A percentile compares a stretch with the other conserved stretches of the same genome.
phyloP scores from a whole-genome alignment of 1,140 invertebrate species.

The Drosophila bocqueti region DNA sequence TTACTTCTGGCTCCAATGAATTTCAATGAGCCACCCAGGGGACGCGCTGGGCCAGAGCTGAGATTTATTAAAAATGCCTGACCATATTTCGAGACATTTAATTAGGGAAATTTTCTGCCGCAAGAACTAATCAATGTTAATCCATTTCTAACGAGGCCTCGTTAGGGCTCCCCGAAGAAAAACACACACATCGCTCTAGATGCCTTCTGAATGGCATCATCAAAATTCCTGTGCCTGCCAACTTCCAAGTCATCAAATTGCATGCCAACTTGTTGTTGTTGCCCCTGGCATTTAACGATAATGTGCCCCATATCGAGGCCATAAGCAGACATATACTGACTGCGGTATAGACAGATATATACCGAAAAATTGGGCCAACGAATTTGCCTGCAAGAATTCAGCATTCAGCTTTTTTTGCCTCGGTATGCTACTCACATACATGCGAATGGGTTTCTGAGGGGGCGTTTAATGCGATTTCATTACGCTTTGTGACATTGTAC shows the following conservation, averaged over 20 bases:
- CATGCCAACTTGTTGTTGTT: conserved; percentile 62
- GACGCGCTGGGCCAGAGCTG: neutral
- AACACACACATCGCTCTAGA: conserved; percentile 20
- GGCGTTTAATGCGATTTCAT: conserved; percentile 62
- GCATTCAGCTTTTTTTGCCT: conserved; percentile 23
- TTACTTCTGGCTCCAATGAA: conserved; percentile 33
- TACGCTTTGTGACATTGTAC: conserved; percentile 38
- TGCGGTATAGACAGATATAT: conserved; percentile 19
- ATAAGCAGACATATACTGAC: conserved; percentile 62
- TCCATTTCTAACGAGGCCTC: conserved; percentile 78
- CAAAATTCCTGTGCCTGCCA: conserved; percentile 55
- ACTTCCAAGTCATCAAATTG: conserved; percentile 76
- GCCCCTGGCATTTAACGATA: conserved; percentile 68
- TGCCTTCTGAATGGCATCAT: conserved; percentile 59
- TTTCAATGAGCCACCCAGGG: conserved; percentile 33
- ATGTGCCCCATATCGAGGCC: conserved; percentile 73
- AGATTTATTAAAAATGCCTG: conserved; percentile 57
- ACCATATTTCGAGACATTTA: conserved; percentile 40
- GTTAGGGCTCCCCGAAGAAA: conserved; percentile 40
- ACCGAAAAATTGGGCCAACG: conserved; percentile 32
- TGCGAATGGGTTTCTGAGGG: conserved; percentile 16
- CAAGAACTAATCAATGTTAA: conserved; percentile 77
- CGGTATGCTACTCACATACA: conserved; percentile 16
- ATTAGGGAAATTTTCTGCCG: conserved; percentile 37
- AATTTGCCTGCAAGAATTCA: conserved; percentile 18